These are phyloP conservation scores for Papilio protenor DNA, from an alignment of 2,888 invertebrate genomes.

Conservation along the genomic window DNA sequence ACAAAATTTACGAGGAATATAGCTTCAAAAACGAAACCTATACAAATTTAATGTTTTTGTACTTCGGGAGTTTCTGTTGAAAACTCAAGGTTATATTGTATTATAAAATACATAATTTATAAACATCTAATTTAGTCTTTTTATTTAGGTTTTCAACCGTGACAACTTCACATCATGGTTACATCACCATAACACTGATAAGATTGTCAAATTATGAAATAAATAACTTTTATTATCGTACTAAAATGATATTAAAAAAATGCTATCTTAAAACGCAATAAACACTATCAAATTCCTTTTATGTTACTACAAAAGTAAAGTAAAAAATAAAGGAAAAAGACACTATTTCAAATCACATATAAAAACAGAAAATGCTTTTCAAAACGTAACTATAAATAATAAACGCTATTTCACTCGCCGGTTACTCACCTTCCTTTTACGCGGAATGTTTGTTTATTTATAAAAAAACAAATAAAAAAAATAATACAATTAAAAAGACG, in stretches of 20 bases:
- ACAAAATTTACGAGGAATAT: too few species aligned
- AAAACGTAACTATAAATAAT: neutral
- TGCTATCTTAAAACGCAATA: neutral
- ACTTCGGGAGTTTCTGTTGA: too few species aligned
- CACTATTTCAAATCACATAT: neutral
- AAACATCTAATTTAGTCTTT: neutral
- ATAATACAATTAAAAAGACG: constrained; percentile 48
- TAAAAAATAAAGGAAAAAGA: neutral
- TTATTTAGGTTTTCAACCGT: neutral
- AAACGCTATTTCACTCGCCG: constrained; percentile 42
- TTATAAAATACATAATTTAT: neutral
- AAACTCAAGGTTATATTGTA: too few species aligned
- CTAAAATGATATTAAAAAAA: neutral
- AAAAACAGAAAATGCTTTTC: neutral
- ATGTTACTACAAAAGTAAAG: neutral
- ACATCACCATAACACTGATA: neutral
- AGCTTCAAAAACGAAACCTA: too few species aligned
- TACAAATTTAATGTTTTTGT: too few species aligned
- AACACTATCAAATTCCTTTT: neutral
- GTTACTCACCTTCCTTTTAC: constrained; percentile 80
- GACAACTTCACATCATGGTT: neutral
- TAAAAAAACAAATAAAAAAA: constrained; percentile 55
- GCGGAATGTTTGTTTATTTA: constrained; percentile 74
- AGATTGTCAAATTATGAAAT: neutral
- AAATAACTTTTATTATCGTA: neutral